Evolutionary conservation across 2,797 vertebrate genomes (phyloP), one percentile per base, ranked within the genome.

Genomic region (Ceyx erithaca): DNA sequence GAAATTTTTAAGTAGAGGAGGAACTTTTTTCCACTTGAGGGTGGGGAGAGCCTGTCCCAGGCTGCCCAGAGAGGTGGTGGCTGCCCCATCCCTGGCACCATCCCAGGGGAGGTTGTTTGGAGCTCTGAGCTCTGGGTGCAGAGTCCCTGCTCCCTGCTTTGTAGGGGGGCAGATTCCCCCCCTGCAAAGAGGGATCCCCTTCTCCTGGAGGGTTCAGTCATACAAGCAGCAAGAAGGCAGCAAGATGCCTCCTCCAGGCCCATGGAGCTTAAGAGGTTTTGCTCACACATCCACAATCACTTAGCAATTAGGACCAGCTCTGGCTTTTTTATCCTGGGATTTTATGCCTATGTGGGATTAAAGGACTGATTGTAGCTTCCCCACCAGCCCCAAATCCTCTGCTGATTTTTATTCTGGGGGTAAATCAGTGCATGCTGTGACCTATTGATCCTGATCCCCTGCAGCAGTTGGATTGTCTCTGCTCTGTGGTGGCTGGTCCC

Each of bases 341-440:
- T 96, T 96, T 80, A 85, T 87, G 89, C 70, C 91, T 77, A 57
- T 94, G 87, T 46, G 26, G 80, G 94, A 95, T 95, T 96, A 94
- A 93, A 93, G 67, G n/a, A 48, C 87, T 93, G 89, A 94, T 89
- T 83, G 92, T 93, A 40, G 82, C 93, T 77, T 63, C 81, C 80
- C 63, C 89, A 75, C 80, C 59, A 54, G 87, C 51, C 87, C 70
- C 91, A 95, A 95, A 95, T 96, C 93, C 94, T 72, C 77, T 67
- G 33, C 68, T 80, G 92, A 85, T 96, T 95, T 93, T 90, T 41
- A 33, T 95, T 91, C 85, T 76, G 45, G 75, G 91, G 85, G 80
- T 67, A 89, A 87, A 40, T 83, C 51, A 81, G 82, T 84, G 85
- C 89, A 90, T 0, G 6, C 73, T 1, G 43, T 91, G 92, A 94